Evolutionary conservation across 2,888 invertebrate genomes (phyloP), one percentile per base, ranked within the genome.

Genomic region (Halocaridina rubra): DNA sequence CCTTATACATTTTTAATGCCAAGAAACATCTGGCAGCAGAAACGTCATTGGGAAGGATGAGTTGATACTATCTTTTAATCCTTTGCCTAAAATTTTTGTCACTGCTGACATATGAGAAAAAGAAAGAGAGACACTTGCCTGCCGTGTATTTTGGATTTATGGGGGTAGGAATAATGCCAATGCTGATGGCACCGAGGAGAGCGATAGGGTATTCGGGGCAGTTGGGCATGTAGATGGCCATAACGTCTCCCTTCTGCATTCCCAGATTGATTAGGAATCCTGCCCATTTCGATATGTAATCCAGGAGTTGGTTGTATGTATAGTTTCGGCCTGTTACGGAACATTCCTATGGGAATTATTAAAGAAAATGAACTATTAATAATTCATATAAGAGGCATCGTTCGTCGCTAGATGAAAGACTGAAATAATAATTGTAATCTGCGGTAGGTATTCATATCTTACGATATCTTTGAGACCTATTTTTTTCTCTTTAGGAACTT

Each of bases 91-190:
- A n/a, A n/a, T n/a, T n/a, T n/a, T n/a, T n/a, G n/a, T n/a, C n/a
- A n/a, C n/a, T n/a, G n/a, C n/a, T n/a, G n/a, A 67, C 7, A 29
- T 10, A 10, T 4, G 30, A 71, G 5, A 13, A 13, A 7, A 74
- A 72, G 1, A 13, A 39, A 74, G 1, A 46, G 16, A 22, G 22
- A 27, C n/a, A n/a, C 80, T 91, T 91, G 94, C 94, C 94, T 90
- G 93, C 92, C 13, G 94, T 96, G 89, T 96, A 96, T 85, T 93
- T 90, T 0, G 96, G 95, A 91, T 96, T 96, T 7, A 96, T 92
- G 0, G 95, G 94, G 0, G 95, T 95, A 2, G 94, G 93, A 13
- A 93, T 90, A 1, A 94, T 91, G 0, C 95, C 95, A 67, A 95
- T 95, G 89, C 94, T 94, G 33, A 95, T 89, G 32, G 93, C 92